Evolutionary conservation across 2,797 vertebrate species (phyloP).

Genomic region (Diplodus puntazzo): DNA sequence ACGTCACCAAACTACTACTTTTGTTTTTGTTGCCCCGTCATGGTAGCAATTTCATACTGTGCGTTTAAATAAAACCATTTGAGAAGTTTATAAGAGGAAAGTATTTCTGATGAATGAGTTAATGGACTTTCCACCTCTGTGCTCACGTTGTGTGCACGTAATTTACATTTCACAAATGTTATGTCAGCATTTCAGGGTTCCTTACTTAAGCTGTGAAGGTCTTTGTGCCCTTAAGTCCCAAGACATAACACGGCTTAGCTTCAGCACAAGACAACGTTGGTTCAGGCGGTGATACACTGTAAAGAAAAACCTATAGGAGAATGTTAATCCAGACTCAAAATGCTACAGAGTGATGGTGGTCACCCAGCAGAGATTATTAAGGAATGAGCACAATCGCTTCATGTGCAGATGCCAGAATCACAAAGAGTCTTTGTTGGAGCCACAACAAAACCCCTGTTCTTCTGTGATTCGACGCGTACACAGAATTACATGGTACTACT

Average conservation of each 20-base stretch:
- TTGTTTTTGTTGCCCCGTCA: too few species aligned
- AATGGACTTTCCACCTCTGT: background rate
- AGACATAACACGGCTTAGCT: constrained; percentile 20
- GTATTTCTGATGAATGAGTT: background rate
- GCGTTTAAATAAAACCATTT: background rate
- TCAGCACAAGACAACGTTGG: constrained; percentile 7
- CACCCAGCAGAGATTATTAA: constrained; percentile 91
- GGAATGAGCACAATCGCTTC: constrained; percentile 85
- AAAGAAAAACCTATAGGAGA: constrained; percentile 79
- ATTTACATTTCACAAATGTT: background rate
- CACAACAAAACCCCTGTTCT: constrained; percentile 89
- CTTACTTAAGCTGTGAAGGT: constrained; percentile 30
- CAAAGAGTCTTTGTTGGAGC: constrained; percentile 90
- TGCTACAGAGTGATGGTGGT: constrained; percentile 83
- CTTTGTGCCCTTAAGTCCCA: constrained; percentile 22
- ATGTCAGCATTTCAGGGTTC: constrained; percentile 4
- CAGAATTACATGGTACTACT: constrained; percentile 84
- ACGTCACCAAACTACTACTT: too few species aligned
- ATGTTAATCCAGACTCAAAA: constrained; percentile 89
- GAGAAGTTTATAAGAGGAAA: background rate
- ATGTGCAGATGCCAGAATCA: constrained; percentile 85
- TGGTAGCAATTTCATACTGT: too few species aligned
- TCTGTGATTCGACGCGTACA: constrained; percentile 80
- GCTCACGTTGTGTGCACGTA: background rate
- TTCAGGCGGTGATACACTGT: constrained; percentile 10